Conservation (phyloP, 2,888 invertebrate species). For the Tetropium fuscum region DNA sequence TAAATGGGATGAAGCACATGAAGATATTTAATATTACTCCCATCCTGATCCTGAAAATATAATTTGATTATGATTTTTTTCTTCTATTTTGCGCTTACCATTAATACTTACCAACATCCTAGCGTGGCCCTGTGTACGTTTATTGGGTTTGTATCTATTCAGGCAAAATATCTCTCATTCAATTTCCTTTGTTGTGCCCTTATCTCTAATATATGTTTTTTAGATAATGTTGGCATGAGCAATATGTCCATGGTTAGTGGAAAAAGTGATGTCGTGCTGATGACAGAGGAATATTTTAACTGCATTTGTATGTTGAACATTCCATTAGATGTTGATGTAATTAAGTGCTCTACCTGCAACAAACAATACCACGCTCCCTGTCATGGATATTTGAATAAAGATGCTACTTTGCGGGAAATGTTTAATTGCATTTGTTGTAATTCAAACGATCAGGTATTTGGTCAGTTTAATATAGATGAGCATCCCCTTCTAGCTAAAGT, state of each 20-base stretch:
- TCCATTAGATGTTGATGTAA: not conserved
- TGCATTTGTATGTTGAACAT: slow-evolving; percentile 21
- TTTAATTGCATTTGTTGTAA: slow-evolving; percentile 4
- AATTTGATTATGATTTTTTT: too few relatives aligned
- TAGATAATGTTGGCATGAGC: not conserved
- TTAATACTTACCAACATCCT: too few relatives aligned
- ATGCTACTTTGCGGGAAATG: not conserved
- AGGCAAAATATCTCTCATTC: too few relatives aligned
- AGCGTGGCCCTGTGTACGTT: too few relatives aligned
- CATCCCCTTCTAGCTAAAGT: slow-evolving; percentile 5
- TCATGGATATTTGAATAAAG: slow-evolving; percentile 20
- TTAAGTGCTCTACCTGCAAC: slow-evolving; percentile 16
- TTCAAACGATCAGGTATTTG: not conserved
- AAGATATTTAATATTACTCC: too few relatives aligned
- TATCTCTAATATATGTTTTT: not conserved
- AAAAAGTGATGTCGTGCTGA: not conserved
- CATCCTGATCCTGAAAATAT: too few relatives aligned
- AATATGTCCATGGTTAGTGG: slow-evolving; percentile 3
- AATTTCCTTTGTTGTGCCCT: too few relatives aligned
- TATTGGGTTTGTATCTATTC: too few relatives aligned
- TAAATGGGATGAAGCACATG: too few relatives aligned
- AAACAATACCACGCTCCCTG: slow-evolving; percentile 26
- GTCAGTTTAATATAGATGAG: not conserved
- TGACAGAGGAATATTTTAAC: slow-evolving; percentile 1
- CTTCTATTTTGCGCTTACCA: too few relatives aligned